Percentiles rank a stretch among this genome's conserved stretches.
Evolutionary conservation across 2,797 vertebrate genomes (phyloP).

Genomic region (Meriones psammophilus): DNA sequence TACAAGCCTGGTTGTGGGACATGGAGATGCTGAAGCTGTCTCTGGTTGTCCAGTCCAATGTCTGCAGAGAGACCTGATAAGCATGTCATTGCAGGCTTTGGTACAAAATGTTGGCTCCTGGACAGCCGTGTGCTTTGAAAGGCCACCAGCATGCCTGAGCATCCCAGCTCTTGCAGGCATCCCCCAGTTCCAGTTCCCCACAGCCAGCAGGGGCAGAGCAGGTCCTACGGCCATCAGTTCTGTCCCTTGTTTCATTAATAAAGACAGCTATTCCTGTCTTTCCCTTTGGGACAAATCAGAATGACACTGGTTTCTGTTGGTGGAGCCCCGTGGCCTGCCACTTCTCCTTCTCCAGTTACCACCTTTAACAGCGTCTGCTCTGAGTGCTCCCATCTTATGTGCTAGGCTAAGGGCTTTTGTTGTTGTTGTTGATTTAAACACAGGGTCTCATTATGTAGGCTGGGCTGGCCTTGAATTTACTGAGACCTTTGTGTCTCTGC

Average conservation of each 20-base stretch:
- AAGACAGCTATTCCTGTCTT: background rate
- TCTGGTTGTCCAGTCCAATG: background rate
- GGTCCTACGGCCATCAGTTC: too few relatives aligned
- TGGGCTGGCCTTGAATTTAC: background rate
- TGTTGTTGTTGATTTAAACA: background rate
- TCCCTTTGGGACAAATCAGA: background rate
- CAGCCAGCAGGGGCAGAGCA: background rate
- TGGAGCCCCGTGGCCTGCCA: background rate
- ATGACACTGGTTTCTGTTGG: background rate
- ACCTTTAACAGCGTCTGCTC: too few relatives aligned
- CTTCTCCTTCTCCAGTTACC: background rate
- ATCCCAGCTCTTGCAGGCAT: background rate
- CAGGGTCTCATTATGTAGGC: background rate
- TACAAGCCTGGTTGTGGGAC: background rate
- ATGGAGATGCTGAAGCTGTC: background rate
- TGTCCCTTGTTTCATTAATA: background rate
- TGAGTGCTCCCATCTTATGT: background rate
- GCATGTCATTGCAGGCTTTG: background rate
- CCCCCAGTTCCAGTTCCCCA: background rate
- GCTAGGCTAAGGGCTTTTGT: background rate
- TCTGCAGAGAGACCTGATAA: background rate
- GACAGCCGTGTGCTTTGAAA: background rate
- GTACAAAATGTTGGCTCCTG: too few relatives aligned
- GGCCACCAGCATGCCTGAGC: background rate
- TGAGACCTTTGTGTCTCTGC: background rate